Evolutionary conservation across 2,888 invertebrate species (phyloP), one percentile per base, ranked within the genome.

Genomic region (Nemapogon koenigi): DNA sequence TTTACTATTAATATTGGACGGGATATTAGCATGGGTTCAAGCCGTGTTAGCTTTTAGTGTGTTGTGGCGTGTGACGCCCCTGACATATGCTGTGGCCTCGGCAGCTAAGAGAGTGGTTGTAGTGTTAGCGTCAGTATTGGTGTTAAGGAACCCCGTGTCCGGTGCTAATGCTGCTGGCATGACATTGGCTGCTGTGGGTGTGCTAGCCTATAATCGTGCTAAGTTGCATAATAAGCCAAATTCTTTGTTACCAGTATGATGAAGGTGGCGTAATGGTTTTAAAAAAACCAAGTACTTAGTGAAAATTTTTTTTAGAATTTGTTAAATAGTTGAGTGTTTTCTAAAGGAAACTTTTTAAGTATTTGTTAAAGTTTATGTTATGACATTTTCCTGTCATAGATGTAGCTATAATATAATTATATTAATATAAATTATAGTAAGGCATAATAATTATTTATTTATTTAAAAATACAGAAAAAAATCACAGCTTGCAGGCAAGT

Each of bases 1-100:
- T 26, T 47, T 52, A 47, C 55, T 70, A 56, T 57, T 71, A 51
- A 63, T 53, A 29, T 60, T 59, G 22, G 96, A 96, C 68, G 97
- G 96, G 11, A 78, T 90, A 38, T 83, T 96, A 47, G 95, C 92
- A 59, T 97, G 96, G 90, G 75, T 94, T 49, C 97, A 97, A 72
- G 98, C 97, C 59, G 88, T 96, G 52, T 86, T 95, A 37, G 97
- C 97, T 0, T 97, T 97, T 75, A 93, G 92, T 49, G 90, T 97
- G 38, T 82, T 98, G 49, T 91, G 93, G 38, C 75, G 91, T 46
- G 93, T 97, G 26, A 88, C 95, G n/a, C 95, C 97, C 27, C 81
- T 97, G 19, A 93, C 94, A 1, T 97, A 97, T 70, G 95, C 96
- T 1, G 96, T 97, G 40, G 95, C 95, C 37, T 97, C 93, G 68